Evolutionary conservation across 2,888 invertebrate species (phyloP), one percentile per base, ranked within the genome.

Genomic region (Loripinus fragilis): DNA sequence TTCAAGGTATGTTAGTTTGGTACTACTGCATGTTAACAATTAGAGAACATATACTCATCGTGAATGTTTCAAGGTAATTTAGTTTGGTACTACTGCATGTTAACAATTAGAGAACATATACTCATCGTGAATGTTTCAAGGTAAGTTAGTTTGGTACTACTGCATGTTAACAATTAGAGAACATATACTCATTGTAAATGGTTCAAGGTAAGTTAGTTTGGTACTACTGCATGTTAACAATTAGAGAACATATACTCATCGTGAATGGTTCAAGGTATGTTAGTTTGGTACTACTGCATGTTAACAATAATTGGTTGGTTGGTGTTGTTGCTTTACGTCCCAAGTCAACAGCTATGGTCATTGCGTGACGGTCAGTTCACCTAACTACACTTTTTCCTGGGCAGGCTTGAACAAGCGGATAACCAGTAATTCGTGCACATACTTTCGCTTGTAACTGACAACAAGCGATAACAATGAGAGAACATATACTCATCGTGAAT

Each of bases 221-320:
- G 99, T 99, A 99, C 94, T 99, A 99, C 94, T 99, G 99, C 94
- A 99, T 99, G 17, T 95, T 99, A 88, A 99, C 99, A 72, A 99
- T 99, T 93, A 96, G 99, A 80, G 99, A 99, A 94, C 98, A 98
- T 91, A 99, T 99, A 93, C 95, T 99, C 66, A 98, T 98, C 94
- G 98, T 99, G 74, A 99, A 99, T 94, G 99, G 99, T 0, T 99
- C 99, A 0, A 95, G 97, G 94, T 94, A n/a, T n/a, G n/a, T n/a
- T n/a, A n/a, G n/a, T 99, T 2, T 99, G 99, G 99, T 99, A 99
- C 94, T 99, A 99, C 94, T 99, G 99, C 94, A 99, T 99, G 17
- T 95, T 99, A 88, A 99, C 99, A n/a, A n/a, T n/a, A n/a, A n/a
- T n/a, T n/a, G n/a, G n/a, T n/a, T n/a, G n/a, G n/a, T n/a, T n/a